Conservation (phyloP, 92 coral and sea anemone genomes). For the Palythoa grandiflora region DNA sequence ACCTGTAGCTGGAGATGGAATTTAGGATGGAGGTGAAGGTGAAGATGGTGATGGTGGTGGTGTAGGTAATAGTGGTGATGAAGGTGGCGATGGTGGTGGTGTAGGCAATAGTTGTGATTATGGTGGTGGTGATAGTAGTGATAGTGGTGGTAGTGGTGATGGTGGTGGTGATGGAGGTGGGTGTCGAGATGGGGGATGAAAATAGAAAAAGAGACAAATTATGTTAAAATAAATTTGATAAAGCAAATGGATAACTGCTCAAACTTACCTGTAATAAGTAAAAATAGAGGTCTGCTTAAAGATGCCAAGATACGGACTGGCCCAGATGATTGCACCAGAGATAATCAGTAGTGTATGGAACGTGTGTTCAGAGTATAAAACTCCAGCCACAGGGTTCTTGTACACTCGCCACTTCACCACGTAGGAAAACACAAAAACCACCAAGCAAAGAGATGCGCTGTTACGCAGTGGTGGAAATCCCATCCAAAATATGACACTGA, state of each 20-base stretch:
- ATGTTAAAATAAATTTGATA: neutral
- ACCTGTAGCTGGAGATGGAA: neutral
- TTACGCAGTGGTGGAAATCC: slow-evolving; percentile 81
- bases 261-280: slow-evolving; percentile 77
- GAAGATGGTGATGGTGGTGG: neutral
- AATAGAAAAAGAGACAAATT: too few relatives aligned
- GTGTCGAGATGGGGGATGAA: too few relatives aligned
- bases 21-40: neutral
- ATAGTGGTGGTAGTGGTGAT: too few relatives aligned
- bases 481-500: slow-evolving; percentile 78
- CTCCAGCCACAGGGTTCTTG: slow-evolving; percentile 20
- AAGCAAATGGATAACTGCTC: neutral
- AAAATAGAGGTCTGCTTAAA: slow-evolving; percentile 66
- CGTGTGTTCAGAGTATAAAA: slow-evolving; percentile 49
- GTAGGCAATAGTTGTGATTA: too few relatives aligned
- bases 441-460: slow-evolving; percentile 64
- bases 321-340: slow-evolving; percentile 74
- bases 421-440: slow-evolving; percentile 69
- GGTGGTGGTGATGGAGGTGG: too few relatives aligned
- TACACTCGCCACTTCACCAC: slow-evolving; percentile 83
- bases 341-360: slow-evolving; percentile 61
- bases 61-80: too few relatives aligned
- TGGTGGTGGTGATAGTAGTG: too few relatives aligned
- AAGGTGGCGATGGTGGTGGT: too few relatives aligned
- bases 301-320: slow-evolving; percentile 78